A percentile compares a stretch with the other conserved stretches of the same genome.
Evolutionary conservation across 92 coral and sea anemone species (phyloP).

Genomic region (Porites rus): DNA sequence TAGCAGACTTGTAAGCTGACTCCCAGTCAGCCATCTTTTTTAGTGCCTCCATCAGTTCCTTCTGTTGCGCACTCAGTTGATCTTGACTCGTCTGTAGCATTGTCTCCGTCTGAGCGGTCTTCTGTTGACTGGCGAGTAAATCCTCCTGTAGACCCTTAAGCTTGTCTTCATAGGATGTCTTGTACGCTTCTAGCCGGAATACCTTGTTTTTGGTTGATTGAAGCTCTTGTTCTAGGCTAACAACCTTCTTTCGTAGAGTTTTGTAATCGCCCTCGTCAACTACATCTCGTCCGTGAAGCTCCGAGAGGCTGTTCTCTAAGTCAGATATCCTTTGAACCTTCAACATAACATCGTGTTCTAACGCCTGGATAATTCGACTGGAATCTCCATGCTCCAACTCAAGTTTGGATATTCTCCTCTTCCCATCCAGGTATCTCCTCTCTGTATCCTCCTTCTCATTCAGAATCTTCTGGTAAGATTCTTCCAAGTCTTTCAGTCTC

Average conservation of each 20-base stretch:
- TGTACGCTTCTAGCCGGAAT: slow-evolving; percentile 92
- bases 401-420: slow-evolving; percentile 82
- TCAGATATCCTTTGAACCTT: slow-evolving; percentile 88
- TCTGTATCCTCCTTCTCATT: slow-evolving; percentile 93
- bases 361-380: slow-evolving; percentile 78
- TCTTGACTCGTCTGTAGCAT: slow-evolving; percentile 89
- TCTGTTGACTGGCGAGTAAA: slow-evolving; percentile 90
- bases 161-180: slow-evolving; percentile 96
- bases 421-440: slow-evolving; percentile 82
- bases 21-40: slow-evolving; percentile 91
- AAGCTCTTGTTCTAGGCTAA: slow-evolving; percentile 90
- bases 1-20: slow-evolving; percentile 84
- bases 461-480: slow-evolving; percentile 79
- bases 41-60: slow-evolving; percentile 86
- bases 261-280: slow-evolving; percentile 94
- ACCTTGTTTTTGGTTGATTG: slow-evolving; percentile 90
- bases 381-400: slow-evolving; percentile 87
- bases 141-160: slow-evolving; percentile 89
- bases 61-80: slow-evolving; percentile 83
- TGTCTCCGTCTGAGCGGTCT: slow-evolving; percentile 78
- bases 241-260: slow-evolving; percentile 82
- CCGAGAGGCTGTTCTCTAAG: slow-evolving; percentile 83
- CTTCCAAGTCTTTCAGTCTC: slow-evolving; percentile 89
- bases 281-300: slow-evolving; percentile 91
- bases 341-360: slow-evolving; percentile 87